Evolutionary conservation across 1,140 invertebrate species (phyloP), one percentile per base, ranked within the genome.

Genomic region (Ridgeia piscesae): DNA sequence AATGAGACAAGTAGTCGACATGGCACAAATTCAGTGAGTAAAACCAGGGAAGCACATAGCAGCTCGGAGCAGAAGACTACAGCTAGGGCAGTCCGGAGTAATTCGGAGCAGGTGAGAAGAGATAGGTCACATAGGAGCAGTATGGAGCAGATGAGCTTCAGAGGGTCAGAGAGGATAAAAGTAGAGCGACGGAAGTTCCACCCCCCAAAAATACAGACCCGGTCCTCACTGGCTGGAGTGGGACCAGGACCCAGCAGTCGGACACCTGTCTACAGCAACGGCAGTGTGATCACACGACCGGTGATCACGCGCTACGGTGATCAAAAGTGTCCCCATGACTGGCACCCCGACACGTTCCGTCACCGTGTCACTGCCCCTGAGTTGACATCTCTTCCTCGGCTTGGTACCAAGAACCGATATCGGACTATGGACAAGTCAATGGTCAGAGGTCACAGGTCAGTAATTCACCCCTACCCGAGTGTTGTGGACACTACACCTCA

Each of bases 301-400:
- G 35, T 92, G 89, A 91, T 92, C 33, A 92, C 92, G 14, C 92
- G 91, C 33, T 35, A 89, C 33, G 92, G 92, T 35, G 92, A 92
- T 34, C 35, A 42, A 4, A 42, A 91, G 35, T 91, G 89, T 33
- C 89, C 4, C 6, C 34, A 6, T 48, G 42, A 91, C 50, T 35
- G 34, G n/a, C n/a, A 17, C 33, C 35, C 35, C 1, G 33, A 50
- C 89, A 33, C 14, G 89, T 21, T 33, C 34, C 34, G 58, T 42
- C 34, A 33, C 1, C 9, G 58, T n/a, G 92, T 92, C 89, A 92
- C 92, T 77, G 91, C 91, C 9, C 92, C 92, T 34, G 89, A 92
- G 33, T 89, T 89, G 27, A 92, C 90, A 33, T 92, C 92, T 6
- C 91, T 92, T 50, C 92, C 58, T 33, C 31, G 31, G 33, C 34